Base-by-base conservation (phyloP, 2,113 vertebrate species). In the Hiodon tergisus region DNA sequence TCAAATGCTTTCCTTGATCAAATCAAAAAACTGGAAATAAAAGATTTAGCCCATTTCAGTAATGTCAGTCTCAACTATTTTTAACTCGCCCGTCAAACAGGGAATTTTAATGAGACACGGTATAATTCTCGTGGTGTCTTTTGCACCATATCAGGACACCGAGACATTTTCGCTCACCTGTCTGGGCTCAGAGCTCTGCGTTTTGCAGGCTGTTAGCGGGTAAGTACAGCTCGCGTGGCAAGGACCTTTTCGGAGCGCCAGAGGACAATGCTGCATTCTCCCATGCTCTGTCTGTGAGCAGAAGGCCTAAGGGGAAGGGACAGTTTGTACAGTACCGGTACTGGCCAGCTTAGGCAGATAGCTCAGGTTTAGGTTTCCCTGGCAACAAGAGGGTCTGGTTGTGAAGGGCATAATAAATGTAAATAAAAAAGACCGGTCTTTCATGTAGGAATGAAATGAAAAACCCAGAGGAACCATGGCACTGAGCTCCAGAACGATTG, bases 311-410 rank as follows among this genome's bases (percentile, higher is more conserved):
- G 50, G 3, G 48, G 16, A 3, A 3, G 67, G 13, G 14, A 31
- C 8, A n/a, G 54, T n/a, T 57, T 13, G 47, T 46, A 48, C 31
- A 63, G 16, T 17, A 53, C 31, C 63, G 7, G n/a, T n/a, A n/a
- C 13, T 6, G 6, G 48, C 50, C 65, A 61, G 14, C 4, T 61
- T 31, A 71, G 52, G 53, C 66, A 76, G 71, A 75, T 82, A 55
- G 61, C 46, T 76, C 47, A 61, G 59, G 17, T 73, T 71, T 57
- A 61, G 71, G 79, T 83, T 82, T 72, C 82, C 79, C 53, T 81
- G 77, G 84, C 77, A 85, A 85, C 84, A 75, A 66, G 73, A 4
- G 74, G 61, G 55, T 76, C 77, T 65, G 65, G 54, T 75, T 66
- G 16, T 81, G 73, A 80, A 76, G 79, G 73, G 79, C 79, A 79